Percentiles rank a stretch among this genome's conserved stretches.
Conservation (phyloP, 1,140 invertebrate genomes). For the Lucilia cuprina region DNA sequence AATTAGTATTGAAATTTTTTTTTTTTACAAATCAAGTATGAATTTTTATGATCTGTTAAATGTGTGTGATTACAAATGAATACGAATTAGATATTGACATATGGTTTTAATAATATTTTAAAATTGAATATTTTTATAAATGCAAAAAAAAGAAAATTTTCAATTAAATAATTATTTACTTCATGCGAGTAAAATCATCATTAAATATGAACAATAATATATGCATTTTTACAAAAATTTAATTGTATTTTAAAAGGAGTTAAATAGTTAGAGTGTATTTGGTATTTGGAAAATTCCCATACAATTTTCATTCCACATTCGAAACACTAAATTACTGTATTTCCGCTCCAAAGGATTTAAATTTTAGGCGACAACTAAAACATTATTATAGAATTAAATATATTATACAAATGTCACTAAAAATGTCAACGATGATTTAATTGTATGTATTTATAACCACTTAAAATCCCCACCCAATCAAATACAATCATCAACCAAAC, state of each 20-base stretch:
- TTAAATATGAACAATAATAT: not conserved
- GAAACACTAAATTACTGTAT: no score
- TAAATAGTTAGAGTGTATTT: no score
- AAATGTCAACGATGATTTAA: not conserved
- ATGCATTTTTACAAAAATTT: no score
- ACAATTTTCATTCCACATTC: no score
- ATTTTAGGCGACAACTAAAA: no score
- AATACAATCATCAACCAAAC: not conserved
- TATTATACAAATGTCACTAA: not conserved
- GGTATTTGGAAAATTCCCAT: no score
- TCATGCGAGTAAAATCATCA: not conserved
- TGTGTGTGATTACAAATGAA: not conserved
- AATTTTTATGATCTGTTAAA: constrained; percentile 25
- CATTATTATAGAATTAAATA: no score
- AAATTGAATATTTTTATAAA: not conserved
- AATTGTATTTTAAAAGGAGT: no score
- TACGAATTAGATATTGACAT: constrained; percentile 9
- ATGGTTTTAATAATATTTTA: not conserved
- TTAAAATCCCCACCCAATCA: not conserved
- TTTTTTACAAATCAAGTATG: not conserved
- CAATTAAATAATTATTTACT: not conserved
- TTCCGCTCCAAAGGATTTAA: no score
- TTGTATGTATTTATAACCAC: not conserved
- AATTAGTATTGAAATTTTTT: constrained; percentile 17
- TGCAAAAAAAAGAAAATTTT: not conserved